These are phyloP conservation scores for Anguilla megastoma DNA, from an alignment of 2,797 vertebrate species.

Conservation along the genomic window DNA sequence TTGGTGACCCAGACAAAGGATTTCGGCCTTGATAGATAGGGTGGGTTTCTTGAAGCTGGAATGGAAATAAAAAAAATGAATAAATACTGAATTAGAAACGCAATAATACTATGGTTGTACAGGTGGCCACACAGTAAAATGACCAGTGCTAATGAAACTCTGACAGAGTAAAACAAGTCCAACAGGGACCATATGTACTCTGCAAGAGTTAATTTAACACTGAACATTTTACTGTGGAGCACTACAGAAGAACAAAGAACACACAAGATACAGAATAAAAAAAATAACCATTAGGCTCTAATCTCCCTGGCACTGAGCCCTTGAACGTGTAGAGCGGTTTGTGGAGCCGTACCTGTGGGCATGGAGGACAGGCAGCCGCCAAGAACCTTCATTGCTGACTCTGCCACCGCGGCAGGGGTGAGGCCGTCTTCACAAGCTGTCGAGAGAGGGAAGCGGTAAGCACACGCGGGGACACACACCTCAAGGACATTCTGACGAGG, in stretches of 20 bases:
- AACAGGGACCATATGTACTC: no score
- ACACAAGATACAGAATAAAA: neutral
- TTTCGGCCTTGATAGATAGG: conserved; percentile 83
- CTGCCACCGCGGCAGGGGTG: conserved; percentile 81
- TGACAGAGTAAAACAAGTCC: no score
- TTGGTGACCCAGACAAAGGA: conserved; percentile 97
- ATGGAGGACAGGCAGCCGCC: conserved; percentile 85
- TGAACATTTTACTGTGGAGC: neutral
- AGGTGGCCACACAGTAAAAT: no score
- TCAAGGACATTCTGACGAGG: neutral
- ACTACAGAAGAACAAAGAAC: neutral
- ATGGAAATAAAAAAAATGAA: conserved; percentile 21
- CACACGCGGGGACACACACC: neutral
- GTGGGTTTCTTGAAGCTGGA: conserved; percentile 86
- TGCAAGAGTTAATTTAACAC: neutral
- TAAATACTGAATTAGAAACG: neutral
- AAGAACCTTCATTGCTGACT: conserved; percentile 83
- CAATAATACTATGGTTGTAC: neutral
- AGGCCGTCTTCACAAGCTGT: conserved; percentile 86
- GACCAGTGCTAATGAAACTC: no score
- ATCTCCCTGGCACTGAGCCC: conserved; percentile 47
- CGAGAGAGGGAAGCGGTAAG: conserved; percentile 25
- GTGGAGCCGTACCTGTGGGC: conserved; percentile 81
- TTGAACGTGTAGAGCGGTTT: neutral
- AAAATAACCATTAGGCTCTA: neutral